Conservation (phyloP, 1,140 invertebrate genomes). For the Bombyx mandarina region DNA sequence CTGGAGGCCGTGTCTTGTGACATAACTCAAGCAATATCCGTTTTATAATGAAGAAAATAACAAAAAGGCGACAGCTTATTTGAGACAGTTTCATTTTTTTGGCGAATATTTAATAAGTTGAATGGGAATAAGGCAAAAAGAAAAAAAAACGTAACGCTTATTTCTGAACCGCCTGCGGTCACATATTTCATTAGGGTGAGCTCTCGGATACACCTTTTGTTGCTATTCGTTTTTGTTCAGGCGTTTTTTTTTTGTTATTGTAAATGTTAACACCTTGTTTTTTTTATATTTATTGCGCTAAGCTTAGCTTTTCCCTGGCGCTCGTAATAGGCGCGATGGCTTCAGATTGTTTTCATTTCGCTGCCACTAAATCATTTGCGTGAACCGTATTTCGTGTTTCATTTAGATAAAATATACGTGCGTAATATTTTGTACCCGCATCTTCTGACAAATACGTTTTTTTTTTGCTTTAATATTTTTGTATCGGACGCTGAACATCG, state of each 20-base stretch:
- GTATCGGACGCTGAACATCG: too few relatives aligned
- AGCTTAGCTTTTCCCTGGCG: background rate
- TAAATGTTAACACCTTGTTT: constrained; percentile 17
- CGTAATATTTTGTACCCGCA: too few relatives aligned
- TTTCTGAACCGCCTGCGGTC: constrained; percentile 15
- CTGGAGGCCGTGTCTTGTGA: background rate
- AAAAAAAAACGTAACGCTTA: constrained; percentile 11
- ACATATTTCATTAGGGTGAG: constrained; percentile 19
- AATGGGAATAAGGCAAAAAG: background rate
- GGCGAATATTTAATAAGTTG: constrained; percentile 6
- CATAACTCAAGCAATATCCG: background rate
- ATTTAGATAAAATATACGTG: too few relatives aligned
- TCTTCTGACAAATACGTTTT: too few relatives aligned
- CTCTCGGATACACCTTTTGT: constrained; percentile 13
- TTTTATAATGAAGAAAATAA: constrained; percentile 3
- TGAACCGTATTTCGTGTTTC: too few relatives aligned
- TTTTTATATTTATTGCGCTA: constrained; percentile 2
- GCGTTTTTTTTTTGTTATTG: constrained; percentile 12
- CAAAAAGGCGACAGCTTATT: constrained; percentile 7
- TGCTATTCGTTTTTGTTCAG: constrained; percentile 20
- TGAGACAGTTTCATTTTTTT: constrained; percentile 8
- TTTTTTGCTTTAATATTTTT: too few relatives aligned
- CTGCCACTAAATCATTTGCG: too few relatives aligned
- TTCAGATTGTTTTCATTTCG: background rate
- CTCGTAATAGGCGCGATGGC: background rate